A percentile compares a stretch with the other conserved stretches of the same genome.
Conservation (phyloP, 2,888 invertebrate species). For the Globia sparganii region DNA sequence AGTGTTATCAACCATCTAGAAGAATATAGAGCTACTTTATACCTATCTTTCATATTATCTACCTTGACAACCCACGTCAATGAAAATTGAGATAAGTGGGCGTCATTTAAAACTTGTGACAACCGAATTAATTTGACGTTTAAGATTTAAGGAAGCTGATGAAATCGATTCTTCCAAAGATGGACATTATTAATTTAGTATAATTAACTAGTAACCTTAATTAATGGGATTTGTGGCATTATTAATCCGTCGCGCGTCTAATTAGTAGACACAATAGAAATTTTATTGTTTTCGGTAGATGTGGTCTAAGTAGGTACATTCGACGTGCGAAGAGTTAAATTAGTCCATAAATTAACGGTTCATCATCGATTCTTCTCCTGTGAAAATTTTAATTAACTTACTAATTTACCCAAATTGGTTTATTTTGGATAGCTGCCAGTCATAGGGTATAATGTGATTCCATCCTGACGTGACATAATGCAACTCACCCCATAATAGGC, state of each 20-base stretch:
- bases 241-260: too few relatives aligned
- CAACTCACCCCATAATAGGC: not conserved
- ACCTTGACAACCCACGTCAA: conserved; percentile 54
- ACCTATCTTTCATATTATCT: conserved; percentile 23
- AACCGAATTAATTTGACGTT: conserved; percentile 42
- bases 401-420: not conserved
- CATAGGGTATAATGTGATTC: not conserved
- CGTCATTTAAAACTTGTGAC: conserved; percentile 26
- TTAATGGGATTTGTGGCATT: not conserved
- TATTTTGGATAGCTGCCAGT: not conserved
- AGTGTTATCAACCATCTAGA: conserved; percentile 50
- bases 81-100: conserved; percentile 51
- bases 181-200: conserved; percentile 22
- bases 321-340: too few relatives aligned
- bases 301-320: too few relatives aligned
- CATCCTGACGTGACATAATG: not conserved
- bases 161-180: conserved; percentile 36
- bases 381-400: not conserved
- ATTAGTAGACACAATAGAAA: too few relatives aligned
- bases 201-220: conserved; percentile 10
- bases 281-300: too few relatives aligned
- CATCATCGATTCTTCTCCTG: not conserved
- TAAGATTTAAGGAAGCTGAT: conserved; percentile 24
- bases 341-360: not conserved
- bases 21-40: conserved; percentile 42